Percentiles rank a stretch among this genome's conserved stretches.
These are phyloP conservation scores for Lasioglossum oenotherae DNA, from an alignment of 2,888 invertebrate species.

Conservation along the genomic window DNA sequence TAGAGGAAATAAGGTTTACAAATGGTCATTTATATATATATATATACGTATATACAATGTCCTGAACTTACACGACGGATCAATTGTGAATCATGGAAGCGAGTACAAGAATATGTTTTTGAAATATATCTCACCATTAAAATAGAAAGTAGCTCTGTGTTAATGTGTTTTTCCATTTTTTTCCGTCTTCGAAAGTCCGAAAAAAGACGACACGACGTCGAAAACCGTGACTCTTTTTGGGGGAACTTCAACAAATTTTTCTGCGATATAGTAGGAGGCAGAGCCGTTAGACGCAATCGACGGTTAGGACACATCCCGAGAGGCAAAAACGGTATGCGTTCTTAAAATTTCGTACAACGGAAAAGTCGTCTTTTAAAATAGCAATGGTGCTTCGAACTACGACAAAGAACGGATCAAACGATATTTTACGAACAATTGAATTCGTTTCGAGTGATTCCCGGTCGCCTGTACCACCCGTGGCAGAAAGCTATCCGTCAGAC, in stretches of 20 bases:
- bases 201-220: too few species aligned
- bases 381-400: slow-evolving; percentile 5
- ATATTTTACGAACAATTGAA: slow-evolving; percentile 9
- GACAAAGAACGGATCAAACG: slow-evolving; percentile 33
- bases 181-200: not conserved
- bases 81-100: slow-evolving; percentile 58
- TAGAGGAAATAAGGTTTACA: slow-evolving; percentile 38
- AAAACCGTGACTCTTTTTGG: too few species aligned
- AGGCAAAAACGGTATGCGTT: too few species aligned
- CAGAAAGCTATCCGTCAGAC: not conserved
- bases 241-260: too few species aligned
- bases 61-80: slow-evolving; percentile 51
- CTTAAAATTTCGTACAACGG: slow-evolving; percentile 16
- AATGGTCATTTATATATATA: slow-evolving; percentile 53
- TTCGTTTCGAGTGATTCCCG: slow-evolving; percentile 19
- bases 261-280: too few species aligned
- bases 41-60: slow-evolving; percentile 47
- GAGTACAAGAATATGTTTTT: slow-evolving; percentile 65
- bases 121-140: slow-evolving; percentile 59
- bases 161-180: slow-evolving; percentile 22
- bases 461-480: not conserved
- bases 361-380: slow-evolving; percentile 18
- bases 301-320: too few species aligned
- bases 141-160: slow-evolving; percentile 58
- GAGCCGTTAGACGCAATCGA: too few species aligned